Percentiles rank a stretch among this genome's conserved stretches.
Evolutionary conservation across 2,113 vertebrate species (phyloP).

Genomic region (Cavia aperea): DNA sequence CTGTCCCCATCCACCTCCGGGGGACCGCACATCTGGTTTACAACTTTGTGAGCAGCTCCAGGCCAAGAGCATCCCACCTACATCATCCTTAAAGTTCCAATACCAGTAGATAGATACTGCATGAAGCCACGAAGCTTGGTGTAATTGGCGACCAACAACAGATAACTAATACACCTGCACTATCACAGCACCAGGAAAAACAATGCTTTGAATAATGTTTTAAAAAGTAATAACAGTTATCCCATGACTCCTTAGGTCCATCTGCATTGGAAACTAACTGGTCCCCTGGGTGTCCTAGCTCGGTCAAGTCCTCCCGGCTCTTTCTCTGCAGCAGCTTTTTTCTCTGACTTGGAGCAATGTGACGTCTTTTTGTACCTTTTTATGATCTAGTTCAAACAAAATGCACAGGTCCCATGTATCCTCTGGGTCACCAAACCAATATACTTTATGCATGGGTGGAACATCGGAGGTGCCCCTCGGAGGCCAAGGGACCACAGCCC

Average conservation of each 20-base stretch:
- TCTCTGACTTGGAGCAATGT: neutral
- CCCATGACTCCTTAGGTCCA: neutral
- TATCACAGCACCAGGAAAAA: neutral
- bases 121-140: neutral
- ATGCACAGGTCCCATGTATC: neutral
- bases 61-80: neutral
- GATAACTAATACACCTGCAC: neutral
- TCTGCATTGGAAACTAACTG: neutral
- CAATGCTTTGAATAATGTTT: neutral
- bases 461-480: neutral
- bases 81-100: neutral
- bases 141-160: neutral
- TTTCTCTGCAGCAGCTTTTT: neutral
- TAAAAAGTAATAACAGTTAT: neutral
- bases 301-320: neutral
- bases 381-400: slow-evolving; percentile 19
- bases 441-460: neutral
- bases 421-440: neutral
- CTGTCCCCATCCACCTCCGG: neutral
- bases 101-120: neutral
- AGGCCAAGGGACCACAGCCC: neutral
- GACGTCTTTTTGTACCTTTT: neutral
- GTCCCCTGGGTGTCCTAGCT: neutral
- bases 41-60: neutral
- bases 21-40: neutral